Evolutionary conservation across 2,113 vertebrate species (phyloP).

Genomic region (Muntiacus reevesi): DNA sequence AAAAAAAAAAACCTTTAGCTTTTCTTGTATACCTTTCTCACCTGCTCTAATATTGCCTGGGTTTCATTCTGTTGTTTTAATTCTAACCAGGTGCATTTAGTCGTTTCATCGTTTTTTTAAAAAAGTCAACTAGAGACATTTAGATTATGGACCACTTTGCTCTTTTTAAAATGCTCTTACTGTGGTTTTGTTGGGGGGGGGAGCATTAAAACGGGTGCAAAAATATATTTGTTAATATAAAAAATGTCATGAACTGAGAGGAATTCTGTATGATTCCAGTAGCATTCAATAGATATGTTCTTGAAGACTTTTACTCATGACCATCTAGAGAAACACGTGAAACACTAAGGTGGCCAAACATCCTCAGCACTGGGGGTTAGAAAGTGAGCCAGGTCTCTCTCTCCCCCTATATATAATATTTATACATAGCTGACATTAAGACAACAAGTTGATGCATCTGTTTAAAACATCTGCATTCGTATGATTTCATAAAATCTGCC

Average conservation of each 20-base stretch:
- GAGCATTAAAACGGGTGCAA: background rate
- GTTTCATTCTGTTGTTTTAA: background rate
- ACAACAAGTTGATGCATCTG: background rate
- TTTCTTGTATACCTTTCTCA: background rate
- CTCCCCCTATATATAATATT: accelerated
- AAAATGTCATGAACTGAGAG: background rate
- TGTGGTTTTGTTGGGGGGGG: background rate
- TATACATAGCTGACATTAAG: background rate
- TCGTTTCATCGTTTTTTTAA: background rate
- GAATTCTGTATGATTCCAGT: background rate
- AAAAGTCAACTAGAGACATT: background rate
- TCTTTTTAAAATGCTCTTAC: background rate
- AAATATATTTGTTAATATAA: background rate
- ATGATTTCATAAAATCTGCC: background rate
- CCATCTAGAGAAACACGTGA: background rate
- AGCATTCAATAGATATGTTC: background rate
- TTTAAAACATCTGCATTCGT: background rate
- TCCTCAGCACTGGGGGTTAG: too few relatives aligned
- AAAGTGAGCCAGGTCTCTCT: background rate
- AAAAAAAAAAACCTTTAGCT: background rate
- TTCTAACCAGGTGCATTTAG: background rate
- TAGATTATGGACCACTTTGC: background rate
- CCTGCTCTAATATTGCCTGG: background rate
- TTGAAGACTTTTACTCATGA: background rate
- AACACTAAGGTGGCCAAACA: background rate